Evolutionary conservation across 2,797 vertebrate species (phyloP).

Genomic region (Babyrousa celebensis): DNA sequence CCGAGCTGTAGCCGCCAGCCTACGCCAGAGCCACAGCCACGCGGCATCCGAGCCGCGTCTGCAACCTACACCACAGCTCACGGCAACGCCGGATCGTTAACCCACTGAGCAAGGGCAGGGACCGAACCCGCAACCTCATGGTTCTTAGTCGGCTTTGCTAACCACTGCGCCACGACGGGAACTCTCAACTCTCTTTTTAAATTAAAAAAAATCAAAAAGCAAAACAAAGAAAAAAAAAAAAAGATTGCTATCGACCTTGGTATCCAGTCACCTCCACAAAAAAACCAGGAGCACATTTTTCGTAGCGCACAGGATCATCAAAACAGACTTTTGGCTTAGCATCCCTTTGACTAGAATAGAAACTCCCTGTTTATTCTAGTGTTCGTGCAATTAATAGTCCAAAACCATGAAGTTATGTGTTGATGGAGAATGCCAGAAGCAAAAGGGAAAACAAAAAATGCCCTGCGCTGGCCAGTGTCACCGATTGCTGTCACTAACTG

Average conservation of each 20-base stretch:
- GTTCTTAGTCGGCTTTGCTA: no score
- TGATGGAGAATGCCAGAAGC: conserved; percentile 52
- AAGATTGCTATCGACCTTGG: neutral
- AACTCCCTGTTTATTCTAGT: conserved; percentile 47
- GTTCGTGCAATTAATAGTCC: conserved; percentile 32
- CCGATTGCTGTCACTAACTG: neutral
- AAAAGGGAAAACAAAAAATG: conserved; percentile 39
- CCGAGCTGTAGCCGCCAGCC: no score
- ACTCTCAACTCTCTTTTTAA: no score
- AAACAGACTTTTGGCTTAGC: conserved; percentile 57
- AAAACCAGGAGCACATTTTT: conserved; percentile 1
- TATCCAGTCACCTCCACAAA: neutral
- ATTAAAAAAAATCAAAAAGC: no score
- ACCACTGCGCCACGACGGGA: no score
- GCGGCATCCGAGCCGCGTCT: no score
- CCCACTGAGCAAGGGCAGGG: no score
- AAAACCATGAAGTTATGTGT: conserved; percentile 27
- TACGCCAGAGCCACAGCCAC: no score
- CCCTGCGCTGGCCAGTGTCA: neutral
- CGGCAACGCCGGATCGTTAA: no score
- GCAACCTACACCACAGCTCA: no score
- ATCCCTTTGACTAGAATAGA: conserved; percentile 2
- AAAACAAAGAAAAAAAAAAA: no score
- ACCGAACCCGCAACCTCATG: no score
- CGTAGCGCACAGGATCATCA: conserved; percentile 35